A percentile compares a stretch with the other conserved stretches of the same genome.
These are phyloP conservation scores for Turritopsis rubra DNA, from an alignment of 30 jellyfish, hydroid and myxozoan genomes.

Conservation along the genomic window DNA sequence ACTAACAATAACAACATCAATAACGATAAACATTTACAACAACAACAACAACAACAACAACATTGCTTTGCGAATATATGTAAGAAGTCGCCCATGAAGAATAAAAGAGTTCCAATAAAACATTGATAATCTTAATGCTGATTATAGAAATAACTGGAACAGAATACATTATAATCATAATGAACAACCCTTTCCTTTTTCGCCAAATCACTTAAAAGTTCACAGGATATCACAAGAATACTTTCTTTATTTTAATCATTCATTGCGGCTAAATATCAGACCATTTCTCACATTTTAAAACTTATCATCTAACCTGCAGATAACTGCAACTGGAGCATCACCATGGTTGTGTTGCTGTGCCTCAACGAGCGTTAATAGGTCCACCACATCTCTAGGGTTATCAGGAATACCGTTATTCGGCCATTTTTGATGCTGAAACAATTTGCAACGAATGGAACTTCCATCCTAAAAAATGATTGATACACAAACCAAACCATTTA, in stretches of 20 bases:
- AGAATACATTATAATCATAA: too few relatives aligned
- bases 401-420: background rate
- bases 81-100: too few relatives aligned
- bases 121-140: too few relatives aligned
- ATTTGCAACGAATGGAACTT: background rate
- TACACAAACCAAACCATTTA: too few relatives aligned
- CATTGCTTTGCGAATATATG: too few relatives aligned
- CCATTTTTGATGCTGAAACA: background rate
- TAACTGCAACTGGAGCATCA: background rate
- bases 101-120: too few relatives aligned
- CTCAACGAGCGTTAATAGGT: background rate
- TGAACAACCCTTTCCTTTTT: too few relatives aligned
- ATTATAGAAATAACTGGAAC: too few relatives aligned
- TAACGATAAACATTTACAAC: background rate
- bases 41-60: background rate
- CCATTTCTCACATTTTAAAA: background rate
- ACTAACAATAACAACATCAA: slow-evolving; percentile 30
- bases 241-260: too few relatives aligned
- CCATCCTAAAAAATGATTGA: background rate
- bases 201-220: too few relatives aligned
- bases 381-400: background rate
- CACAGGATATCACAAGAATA: too few relatives aligned
- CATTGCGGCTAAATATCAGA: background rate
- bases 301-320: background rate
- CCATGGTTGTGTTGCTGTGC: background rate